Percentiles rank a stretch among this genome's conserved stretches.
Conservation (phyloP, 1,140 invertebrate species). For the Xylocopa sonorina region DNA sequence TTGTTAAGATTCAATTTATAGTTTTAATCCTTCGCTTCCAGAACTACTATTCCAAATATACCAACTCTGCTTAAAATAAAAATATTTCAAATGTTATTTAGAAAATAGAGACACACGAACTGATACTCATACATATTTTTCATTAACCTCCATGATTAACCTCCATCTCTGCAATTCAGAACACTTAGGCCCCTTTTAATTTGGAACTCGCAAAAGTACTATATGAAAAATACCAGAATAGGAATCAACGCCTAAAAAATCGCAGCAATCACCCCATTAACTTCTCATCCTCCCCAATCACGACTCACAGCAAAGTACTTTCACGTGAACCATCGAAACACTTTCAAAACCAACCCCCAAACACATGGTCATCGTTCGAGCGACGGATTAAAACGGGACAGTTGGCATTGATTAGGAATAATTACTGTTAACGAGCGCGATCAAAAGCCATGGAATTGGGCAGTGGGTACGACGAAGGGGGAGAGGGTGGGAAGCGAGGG, state of each 20-base stretch:
- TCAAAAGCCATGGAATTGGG: conserved; percentile 48
- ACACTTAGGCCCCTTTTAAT: too few species aligned
- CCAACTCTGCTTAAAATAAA: too few species aligned
- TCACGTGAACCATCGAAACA: neutral
- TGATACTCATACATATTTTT: too few species aligned
- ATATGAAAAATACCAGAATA: neutral
- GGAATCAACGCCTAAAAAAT: neutral
- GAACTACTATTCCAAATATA: too few species aligned
- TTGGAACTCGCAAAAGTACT: too few species aligned
- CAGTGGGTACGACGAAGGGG: neutral
- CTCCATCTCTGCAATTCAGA: too few species aligned
- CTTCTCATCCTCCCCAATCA: neutral
- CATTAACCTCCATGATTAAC: too few species aligned
- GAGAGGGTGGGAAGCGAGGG: too few species aligned
- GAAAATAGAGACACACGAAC: too few species aligned
- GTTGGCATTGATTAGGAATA: conserved; percentile 56
- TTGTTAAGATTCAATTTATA: too few species aligned
- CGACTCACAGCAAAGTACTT: neutral
- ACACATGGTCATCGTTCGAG: neutral
- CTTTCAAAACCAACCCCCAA: neutral
- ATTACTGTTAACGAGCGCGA: conserved; percentile 60
- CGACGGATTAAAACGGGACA: conserved; percentile 18
- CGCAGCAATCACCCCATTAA: neutral
- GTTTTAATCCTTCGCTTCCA: too few species aligned
- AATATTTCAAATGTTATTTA: too few species aligned